These are phyloP conservation scores for Drosophila seguyi DNA, from an alignment of 1,140 invertebrate genomes.

Conservation along the genomic window DNA sequence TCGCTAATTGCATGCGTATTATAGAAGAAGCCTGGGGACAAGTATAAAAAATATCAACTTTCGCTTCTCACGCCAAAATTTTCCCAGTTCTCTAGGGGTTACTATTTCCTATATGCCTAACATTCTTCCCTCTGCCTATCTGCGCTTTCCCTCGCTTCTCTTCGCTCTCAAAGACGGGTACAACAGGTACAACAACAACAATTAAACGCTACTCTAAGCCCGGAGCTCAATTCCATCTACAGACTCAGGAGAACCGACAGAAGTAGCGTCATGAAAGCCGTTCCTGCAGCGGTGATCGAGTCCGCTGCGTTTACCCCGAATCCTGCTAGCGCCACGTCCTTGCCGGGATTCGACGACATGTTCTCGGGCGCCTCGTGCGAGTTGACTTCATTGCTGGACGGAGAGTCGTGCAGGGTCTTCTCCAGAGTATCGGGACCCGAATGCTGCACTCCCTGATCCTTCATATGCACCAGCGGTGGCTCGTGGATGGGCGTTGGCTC, in stretches of 20 bases:
- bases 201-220: constrained; percentile 82
- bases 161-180: constrained; percentile 78
- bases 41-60: constrained; percentile 81
- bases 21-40: constrained; percentile 63
- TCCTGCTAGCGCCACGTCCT: constrained; percentile 70
- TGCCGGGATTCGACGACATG: constrained; percentile 62
- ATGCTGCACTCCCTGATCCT: constrained; percentile 65
- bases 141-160: constrained; percentile 24
- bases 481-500: constrained; percentile 84
- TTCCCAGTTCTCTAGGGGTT: constrained; percentile 7
- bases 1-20: constrained; percentile 34
- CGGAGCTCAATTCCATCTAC: constrained; percentile 63
- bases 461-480: constrained; percentile 77
- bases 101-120: constrained; percentile 27
- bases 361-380: constrained; percentile 77
- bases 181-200: constrained; percentile 85
- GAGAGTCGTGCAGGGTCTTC: constrained; percentile 73
- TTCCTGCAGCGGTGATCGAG: constrained; percentile 13
- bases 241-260: constrained; percentile 50
- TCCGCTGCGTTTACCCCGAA: constrained; percentile 45
- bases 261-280: constrained; percentile 33
- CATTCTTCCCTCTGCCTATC: constrained; percentile 18
- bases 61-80: constrained; percentile 48
- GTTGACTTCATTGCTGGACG: constrained; percentile 67
- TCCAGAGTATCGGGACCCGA: constrained; percentile 77